Evolutionary conservation across 1,140 invertebrate genomes (phyloP).

Genomic region (Tenebrio molitor): DNA sequence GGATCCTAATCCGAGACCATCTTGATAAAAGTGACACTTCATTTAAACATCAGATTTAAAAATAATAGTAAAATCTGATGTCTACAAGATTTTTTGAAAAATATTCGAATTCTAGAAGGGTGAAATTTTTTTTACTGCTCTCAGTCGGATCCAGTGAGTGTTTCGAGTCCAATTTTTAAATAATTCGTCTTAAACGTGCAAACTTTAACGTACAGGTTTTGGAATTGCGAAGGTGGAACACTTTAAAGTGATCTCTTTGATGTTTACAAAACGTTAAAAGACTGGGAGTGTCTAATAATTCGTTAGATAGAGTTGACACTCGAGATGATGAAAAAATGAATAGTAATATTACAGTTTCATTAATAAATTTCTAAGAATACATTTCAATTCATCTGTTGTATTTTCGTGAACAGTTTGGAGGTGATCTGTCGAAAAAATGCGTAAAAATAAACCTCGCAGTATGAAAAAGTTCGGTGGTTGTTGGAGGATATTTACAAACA

Average conservation of each 20-base stretch:
- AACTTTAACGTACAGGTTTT: neutral
- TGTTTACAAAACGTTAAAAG: neutral
- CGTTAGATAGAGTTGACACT: slow-evolving; percentile 1
- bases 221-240: neutral
- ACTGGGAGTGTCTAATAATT: slow-evolving; percentile 8
- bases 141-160: too few relatives aligned
- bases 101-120: too few relatives aligned
- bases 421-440: neutral
- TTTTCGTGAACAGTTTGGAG: neutral
- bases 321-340: neutral
- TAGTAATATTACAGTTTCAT: neutral
- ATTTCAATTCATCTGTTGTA: slow-evolving; percentile 11
- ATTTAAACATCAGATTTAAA: too few relatives aligned
- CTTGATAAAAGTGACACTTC: too few relatives aligned
- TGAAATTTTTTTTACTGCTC: too few relatives aligned
- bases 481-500: slow-evolving; percentile 13
- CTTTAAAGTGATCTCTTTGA: slow-evolving; percentile 3
- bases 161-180: too few relatives aligned
- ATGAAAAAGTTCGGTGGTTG: neutral
- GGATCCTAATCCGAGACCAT: too few relatives aligned
- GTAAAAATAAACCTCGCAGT: neutral
- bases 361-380: slow-evolving; percentile 18
- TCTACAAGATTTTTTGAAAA: too few relatives aligned
- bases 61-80: too few relatives aligned
- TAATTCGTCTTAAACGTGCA: too few relatives aligned